Evolutionary conservation across 1,140 invertebrate genomes (phyloP).

Genomic region (Brachionus koreanus): DNA sequence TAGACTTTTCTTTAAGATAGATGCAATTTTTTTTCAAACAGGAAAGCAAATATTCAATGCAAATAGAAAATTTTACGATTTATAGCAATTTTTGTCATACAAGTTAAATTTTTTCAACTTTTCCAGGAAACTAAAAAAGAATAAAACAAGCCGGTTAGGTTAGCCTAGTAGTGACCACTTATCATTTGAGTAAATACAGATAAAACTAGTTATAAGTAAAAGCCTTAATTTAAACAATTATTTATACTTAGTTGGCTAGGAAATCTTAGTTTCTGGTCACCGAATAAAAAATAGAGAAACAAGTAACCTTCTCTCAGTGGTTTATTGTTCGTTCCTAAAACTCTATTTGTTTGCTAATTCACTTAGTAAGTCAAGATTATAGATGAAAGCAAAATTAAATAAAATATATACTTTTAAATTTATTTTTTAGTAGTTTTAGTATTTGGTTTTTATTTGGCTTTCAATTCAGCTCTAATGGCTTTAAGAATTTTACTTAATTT

Average conservation of each 20-base stretch:
- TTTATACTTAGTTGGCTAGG: background rate
- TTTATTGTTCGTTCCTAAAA: background rate
- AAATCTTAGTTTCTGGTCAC: slow-evolving; percentile 6
- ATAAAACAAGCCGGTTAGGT: background rate
- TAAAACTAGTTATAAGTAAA: background rate
- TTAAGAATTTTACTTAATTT: background rate
- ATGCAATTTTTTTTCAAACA: background rate
- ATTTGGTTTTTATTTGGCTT: background rate
- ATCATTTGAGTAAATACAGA: background rate
- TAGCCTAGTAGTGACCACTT: background rate
- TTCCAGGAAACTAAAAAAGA: background rate
- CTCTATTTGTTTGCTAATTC: slow-evolving; percentile 10
- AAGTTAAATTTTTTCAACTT: slow-evolving; percentile 5
- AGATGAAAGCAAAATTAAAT: background rate
- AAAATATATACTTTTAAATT: background rate
- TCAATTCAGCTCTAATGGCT: background rate
- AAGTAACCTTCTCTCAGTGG: background rate
- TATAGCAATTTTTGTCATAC: background rate
- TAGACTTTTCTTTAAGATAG: background rate
- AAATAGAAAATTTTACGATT: background rate
- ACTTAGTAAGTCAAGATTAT: slow-evolving; percentile 31
- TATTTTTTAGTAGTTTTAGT: background rate
- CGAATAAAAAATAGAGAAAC: background rate
- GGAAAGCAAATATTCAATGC: background rate
- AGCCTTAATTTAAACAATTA: background rate